A percentile compares a stretch with the other conserved stretches of the same genome.
Evolutionary conservation across 2,888 invertebrate species (phyloP).

Genomic region (Metopia argyrocephala): DNA sequence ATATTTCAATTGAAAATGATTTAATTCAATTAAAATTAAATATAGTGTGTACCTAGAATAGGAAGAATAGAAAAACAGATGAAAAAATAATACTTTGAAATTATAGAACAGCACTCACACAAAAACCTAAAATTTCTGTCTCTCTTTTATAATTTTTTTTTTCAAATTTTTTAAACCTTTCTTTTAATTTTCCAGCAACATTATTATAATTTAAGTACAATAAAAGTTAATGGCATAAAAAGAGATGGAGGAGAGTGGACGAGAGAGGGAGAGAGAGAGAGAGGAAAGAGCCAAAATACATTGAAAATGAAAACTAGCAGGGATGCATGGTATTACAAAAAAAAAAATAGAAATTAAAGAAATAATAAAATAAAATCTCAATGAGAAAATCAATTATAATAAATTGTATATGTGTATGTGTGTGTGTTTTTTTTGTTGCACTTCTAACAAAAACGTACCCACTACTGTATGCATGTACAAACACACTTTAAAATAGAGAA

Average conservation of each 20-base stretch:
- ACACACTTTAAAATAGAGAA: constrained; percentile 20
- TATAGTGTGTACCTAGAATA: constrained; percentile 13
- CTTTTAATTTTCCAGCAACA: too few species aligned
- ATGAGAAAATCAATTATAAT: constrained; percentile 57
- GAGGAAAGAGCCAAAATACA: neutral
- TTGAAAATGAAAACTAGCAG: constrained; percentile 16
- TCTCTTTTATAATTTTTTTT: constrained; percentile 19
- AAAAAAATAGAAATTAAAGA: neutral
- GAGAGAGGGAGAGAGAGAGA: neutral
- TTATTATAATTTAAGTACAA: too few species aligned
- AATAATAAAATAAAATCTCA: constrained; percentile 28
- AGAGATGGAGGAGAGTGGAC: too few species aligned
- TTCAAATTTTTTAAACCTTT: constrained; percentile 35
- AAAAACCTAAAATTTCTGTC: neutral
- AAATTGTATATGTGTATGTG: too few species aligned
- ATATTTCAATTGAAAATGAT: constrained; percentile 38
- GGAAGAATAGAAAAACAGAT: neutral
- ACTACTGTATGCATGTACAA: constrained; percentile 5
- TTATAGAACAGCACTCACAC: neutral
- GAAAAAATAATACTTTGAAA: neutral
- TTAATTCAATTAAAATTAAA: constrained; percentile 49
- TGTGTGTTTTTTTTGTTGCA: too few species aligned
- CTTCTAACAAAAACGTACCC: constrained; percentile 33
- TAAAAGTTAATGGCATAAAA: too few species aligned
- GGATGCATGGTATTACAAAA: neutral